These are phyloP conservation scores for Plagodis dolabraria DNA, from an alignment of 2,888 invertebrate species.

Conservation along the genomic window DNA sequence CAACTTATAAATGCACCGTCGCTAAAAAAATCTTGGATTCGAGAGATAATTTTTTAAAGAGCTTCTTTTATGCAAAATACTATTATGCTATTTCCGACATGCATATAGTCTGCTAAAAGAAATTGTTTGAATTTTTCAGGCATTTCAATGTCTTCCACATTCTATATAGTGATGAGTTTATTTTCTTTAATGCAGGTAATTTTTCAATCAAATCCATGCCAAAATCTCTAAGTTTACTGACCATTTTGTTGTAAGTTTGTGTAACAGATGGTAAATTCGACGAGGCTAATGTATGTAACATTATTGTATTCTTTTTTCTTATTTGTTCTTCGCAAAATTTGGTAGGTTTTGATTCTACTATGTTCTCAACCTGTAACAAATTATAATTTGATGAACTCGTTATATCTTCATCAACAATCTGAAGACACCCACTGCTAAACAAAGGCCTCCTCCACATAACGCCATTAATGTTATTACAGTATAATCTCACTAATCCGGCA, in stretches of 20 bases:
- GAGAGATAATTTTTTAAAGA: slow-evolving; percentile 6
- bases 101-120: slow-evolving; percentile 13
- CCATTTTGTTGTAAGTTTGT: slow-evolving; percentile 4
- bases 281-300: slow-evolving; percentile 2
- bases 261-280: slow-evolving; percentile 4
- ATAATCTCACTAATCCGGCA: too few relatives aligned
- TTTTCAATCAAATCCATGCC: slow-evolving; percentile 13
- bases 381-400: slow-evolving; percentile 4
- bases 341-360: slow-evolving; percentile 4
- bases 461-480: background rate
- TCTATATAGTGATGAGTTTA: slow-evolving; percentile 9
- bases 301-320: slow-evolving; percentile 4
- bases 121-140: slow-evolving; percentile 8
- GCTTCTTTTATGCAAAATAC: slow-evolving; percentile 13
- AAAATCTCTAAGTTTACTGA: slow-evolving; percentile 4
- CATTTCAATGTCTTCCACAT: slow-evolving; percentile 13
- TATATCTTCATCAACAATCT: slow-evolving; percentile 3
- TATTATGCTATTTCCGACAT: slow-evolving; percentile 13
- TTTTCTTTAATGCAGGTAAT: slow-evolving; percentile 4
- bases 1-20: slow-evolving; percentile 10
- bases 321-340: slow-evolving; percentile 2
- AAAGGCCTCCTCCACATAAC: background rate
- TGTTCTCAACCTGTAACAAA: slow-evolving; percentile 3
- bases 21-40: slow-evolving; percentile 9
- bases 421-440: slow-evolving; percentile 4